These are phyloP conservation scores for Taurulus bubalis DNA, from an alignment of 2,113 vertebrate species.

Conservation along the genomic window DNA sequence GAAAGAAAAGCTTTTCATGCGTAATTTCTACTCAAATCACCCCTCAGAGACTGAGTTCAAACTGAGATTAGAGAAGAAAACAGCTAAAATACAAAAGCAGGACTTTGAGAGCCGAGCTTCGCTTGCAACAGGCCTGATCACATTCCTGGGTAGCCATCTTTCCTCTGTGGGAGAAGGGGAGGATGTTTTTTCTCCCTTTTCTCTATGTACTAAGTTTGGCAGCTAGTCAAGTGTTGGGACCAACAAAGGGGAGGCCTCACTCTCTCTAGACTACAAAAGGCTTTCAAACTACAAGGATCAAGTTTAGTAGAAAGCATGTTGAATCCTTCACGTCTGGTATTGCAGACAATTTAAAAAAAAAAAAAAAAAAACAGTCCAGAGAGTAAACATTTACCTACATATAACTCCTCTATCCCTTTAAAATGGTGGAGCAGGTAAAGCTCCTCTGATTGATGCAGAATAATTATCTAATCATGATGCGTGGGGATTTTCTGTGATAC, in stretches of 20 bases:
- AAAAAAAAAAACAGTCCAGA: neutral
- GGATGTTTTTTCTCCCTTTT: neutral
- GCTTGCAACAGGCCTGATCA: constrained; percentile 5
- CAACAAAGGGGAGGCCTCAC: constrained; percentile 37
- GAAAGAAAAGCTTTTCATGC: neutral
- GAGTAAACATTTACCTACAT: neutral
- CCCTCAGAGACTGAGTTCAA: constrained; percentile 3
- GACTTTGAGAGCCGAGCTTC: constrained; percentile 1
- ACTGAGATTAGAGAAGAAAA: neutral
- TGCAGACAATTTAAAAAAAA: neutral
- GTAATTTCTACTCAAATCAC: neutral
- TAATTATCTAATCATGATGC: neutral
- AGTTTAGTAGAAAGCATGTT: neutral
- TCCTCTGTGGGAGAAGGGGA: constrained; percentile 14
- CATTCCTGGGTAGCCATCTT: constrained; percentile 33
- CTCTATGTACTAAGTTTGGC: constrained; percentile 44
- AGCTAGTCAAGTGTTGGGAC: constrained; percentile 37
- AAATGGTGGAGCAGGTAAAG: neutral
- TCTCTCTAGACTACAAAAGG: constrained; percentile 37
- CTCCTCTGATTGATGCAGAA: neutral
- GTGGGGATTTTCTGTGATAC: neutral
- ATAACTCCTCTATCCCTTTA: neutral
- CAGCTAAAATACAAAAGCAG: neutral
- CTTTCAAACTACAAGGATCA: constrained; percentile 27
- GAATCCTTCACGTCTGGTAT: neutral